Percentiles rank a stretch among this genome's conserved stretches.
Conservation (phyloP, 2,113 vertebrate species). For the Halichoerus grypus region DNA sequence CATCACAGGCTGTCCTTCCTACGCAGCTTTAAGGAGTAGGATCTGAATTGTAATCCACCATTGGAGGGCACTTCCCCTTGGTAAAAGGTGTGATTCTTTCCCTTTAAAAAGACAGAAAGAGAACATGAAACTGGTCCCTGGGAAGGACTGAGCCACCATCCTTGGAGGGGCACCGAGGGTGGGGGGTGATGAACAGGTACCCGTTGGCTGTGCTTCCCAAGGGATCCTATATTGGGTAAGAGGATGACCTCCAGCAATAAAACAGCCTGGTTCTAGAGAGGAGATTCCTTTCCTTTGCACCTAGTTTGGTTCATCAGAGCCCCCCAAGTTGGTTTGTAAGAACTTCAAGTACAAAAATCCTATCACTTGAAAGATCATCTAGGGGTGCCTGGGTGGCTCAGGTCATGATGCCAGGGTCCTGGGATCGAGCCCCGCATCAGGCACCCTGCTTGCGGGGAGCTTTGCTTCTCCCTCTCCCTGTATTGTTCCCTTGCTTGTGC, state of each 20-base stretch:
- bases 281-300: background rate
- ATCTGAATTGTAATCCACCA: slow-evolving; percentile 67
- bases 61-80: slow-evolving; percentile 42
- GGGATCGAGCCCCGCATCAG: too few relatives aligned
- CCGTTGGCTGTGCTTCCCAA: background rate
- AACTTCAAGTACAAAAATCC: slow-evolving; percentile 14
- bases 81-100: slow-evolving; percentile 81
- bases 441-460: too few relatives aligned
- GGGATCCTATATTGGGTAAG: background rate
- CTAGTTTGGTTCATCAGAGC: background rate
- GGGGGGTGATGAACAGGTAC: background rate
- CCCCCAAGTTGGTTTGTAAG: background rate
- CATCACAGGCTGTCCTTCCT: background rate
- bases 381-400: too few relatives aligned
- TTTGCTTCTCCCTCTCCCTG: too few relatives aligned
- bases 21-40: background rate
- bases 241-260: background rate
- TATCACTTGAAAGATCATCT: background rate
- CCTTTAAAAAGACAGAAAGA: slow-evolving; percentile 75
- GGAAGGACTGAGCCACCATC: background rate
- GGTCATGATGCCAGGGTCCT: too few relatives aligned
- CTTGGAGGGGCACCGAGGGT: background rate
- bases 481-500: too few relatives aligned
- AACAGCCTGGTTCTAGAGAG: background rate
- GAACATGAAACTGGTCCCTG: background rate